Evolutionary conservation across 2,888 invertebrate genomes (phyloP).

Genomic region (Nemotelus nigrinus): DNA sequence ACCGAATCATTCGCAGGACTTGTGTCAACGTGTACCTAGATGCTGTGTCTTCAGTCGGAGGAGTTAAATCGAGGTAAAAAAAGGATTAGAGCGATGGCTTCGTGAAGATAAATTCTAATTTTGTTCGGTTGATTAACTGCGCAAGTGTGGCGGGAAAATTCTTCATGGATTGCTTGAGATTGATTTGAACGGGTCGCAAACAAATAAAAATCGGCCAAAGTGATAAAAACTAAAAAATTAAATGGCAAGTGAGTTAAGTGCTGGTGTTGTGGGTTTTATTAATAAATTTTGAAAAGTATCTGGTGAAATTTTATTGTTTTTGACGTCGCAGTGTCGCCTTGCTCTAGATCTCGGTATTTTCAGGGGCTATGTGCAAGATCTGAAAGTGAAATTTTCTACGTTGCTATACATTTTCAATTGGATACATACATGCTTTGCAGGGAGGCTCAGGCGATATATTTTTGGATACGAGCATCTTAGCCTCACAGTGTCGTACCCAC

Average conservation of each 20-base stretch:
- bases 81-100: background rate
- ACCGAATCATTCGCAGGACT: too few relatives aligned
- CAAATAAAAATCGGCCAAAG: background rate
- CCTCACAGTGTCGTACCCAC: slow-evolving; percentile 1
- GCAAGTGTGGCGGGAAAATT: slow-evolving; percentile 25
- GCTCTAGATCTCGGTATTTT: slow-evolving; percentile 11
- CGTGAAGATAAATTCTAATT: background rate
- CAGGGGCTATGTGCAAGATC: slow-evolving; percentile 5
- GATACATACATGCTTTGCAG: background rate
- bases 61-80: too few relatives aligned
- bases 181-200: slow-evolving; percentile 27
- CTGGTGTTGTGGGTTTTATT: slow-evolving; percentile 14
- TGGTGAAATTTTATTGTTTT: slow-evolving; percentile 20
- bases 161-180: background rate
- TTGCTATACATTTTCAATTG: background rate
- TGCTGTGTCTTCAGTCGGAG: too few relatives aligned
- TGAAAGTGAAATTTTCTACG: slow-evolving; percentile 10
- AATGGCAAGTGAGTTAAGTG: background rate
- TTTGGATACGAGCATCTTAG: slow-evolving; percentile 31
- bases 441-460: slow-evolving; percentile 22
- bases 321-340: background rate
- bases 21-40: too few relatives aligned
- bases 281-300: slow-evolving; percentile 24
- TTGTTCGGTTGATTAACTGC: background rate
- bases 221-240: background rate